Evolutionary conservation across 1,140 invertebrate species (phyloP).

Genomic region (Bombus ignitus): DNA sequence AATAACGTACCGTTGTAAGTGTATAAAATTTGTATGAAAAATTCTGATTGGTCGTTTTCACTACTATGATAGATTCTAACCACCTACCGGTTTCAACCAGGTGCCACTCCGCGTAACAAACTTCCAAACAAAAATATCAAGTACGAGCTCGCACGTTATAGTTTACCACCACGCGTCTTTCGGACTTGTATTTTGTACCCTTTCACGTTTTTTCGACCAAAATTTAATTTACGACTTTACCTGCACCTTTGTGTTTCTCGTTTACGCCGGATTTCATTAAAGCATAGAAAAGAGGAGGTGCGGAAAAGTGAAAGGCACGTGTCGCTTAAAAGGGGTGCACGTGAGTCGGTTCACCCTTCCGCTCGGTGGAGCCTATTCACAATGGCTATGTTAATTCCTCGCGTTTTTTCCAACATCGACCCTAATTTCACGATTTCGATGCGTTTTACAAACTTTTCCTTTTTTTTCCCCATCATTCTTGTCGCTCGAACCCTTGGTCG

Average conservation of each 20-base stretch:
- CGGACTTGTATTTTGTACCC: too few species aligned
- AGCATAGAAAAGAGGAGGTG: slow-evolving; percentile 1
- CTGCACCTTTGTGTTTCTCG: neutral
- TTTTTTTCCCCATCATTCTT: slow-evolving; percentile 38
- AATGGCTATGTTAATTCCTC: slow-evolving; percentile 64
- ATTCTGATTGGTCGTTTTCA: neutral
- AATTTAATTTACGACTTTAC: neutral
- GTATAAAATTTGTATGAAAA: neutral
- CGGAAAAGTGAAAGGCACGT: slow-evolving; percentile 50
- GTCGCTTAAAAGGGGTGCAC: slow-evolving; percentile 41
- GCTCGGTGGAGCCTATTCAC: slow-evolving; percentile 48
- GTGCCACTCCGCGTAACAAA: neutral
- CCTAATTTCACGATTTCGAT: slow-evolving; percentile 79
- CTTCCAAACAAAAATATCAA: neutral
- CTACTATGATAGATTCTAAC: too few species aligned
- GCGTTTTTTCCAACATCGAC: slow-evolving; percentile 68
- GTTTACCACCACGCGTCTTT: neutral
- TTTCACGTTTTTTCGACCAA: neutral
- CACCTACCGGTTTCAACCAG: neutral
- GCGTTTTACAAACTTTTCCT: slow-evolving; percentile 77
- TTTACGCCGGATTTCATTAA: slow-evolving; percentile 11
- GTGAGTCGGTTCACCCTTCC: slow-evolving; percentile 59
- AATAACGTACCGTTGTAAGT: neutral
- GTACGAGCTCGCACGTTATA: neutral
- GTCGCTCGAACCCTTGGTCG: neutral